Evolutionary conservation across 2,113 vertebrate species (phyloP).

Genomic region (Strix aluco): DNA sequence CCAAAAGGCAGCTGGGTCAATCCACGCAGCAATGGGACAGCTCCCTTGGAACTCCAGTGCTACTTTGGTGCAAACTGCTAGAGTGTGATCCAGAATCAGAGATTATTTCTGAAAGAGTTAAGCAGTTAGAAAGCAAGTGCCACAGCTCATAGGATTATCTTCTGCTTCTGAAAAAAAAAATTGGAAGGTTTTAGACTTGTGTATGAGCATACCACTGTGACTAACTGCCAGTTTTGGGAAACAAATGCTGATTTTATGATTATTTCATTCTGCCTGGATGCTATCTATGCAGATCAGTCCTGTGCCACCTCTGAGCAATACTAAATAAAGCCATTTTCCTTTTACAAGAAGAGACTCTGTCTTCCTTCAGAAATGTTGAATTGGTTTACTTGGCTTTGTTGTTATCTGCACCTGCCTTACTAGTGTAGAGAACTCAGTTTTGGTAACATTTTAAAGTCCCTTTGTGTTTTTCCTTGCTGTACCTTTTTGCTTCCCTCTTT

Average conservation of each 20-base stretch:
- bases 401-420: not conserved
- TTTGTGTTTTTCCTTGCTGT: not conserved
- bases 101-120: not conserved
- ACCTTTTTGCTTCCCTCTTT: not conserved
- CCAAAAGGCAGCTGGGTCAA: not conserved
- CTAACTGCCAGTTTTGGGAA: not conserved
- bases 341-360: not conserved
- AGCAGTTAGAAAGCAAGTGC: not conserved
- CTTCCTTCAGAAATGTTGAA: not conserved
- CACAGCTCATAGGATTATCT: not conserved
- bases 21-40: rapidly evolving
- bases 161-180: not conserved
- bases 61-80: not conserved
- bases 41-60: not conserved
- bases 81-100: not conserved
- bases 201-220: not conserved
- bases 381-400: not conserved
- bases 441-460: not conserved
- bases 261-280: not conserved
- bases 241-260: not conserved
- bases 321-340: conserved; percentile 40
- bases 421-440: not conserved
- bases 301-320: conserved; percentile 31
- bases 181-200: not conserved
- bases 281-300: conserved; percentile 1